Evolutionary conservation across 2,797 vertebrate species (phyloP).

Genomic region (Sus cebifrons): DNA sequence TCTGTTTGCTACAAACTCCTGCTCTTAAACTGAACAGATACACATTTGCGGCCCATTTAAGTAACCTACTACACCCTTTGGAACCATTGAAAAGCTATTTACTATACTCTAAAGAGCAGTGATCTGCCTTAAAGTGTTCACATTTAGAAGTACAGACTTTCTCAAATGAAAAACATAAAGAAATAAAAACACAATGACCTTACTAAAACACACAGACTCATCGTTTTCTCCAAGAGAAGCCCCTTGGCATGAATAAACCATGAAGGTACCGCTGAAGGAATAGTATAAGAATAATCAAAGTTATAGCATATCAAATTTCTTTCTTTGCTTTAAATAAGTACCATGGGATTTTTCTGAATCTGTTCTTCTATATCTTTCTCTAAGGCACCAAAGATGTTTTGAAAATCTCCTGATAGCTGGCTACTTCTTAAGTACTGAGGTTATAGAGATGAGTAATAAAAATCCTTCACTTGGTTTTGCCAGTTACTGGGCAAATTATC

Average conservation of each 20-base stretch:
- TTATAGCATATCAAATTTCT: neutral
- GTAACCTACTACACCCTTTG: constrained; percentile 71
- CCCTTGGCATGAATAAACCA: constrained; percentile 55
- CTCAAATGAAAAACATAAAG: constrained; percentile 72
- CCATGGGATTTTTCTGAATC: neutral
- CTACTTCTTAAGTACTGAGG: neutral
- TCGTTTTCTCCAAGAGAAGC: constrained; percentile 61
- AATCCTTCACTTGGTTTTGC: neutral
- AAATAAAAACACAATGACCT: constrained; percentile 68
- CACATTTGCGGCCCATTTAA: constrained; percentile 68
- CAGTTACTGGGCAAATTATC: neutral
- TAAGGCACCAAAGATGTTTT: neutral
- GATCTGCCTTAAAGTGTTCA: constrained; percentile 71
- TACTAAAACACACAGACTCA: constrained; percentile 67
- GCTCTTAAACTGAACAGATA: constrained; percentile 50
- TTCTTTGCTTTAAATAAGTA: constrained; percentile 49
- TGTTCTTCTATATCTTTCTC: neutral
- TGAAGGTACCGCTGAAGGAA: neutral
- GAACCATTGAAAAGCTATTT: constrained; percentile 74
- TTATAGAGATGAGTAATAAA: neutral
- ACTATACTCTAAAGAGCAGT: constrained; percentile 75
- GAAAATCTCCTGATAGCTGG: neutral
- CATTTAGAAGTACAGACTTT: constrained; percentile 67
- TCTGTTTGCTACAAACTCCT: constrained; percentile 55
- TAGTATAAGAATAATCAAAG: constrained; percentile 48